Base-by-base conservation (phyloP, 2,888 invertebrate species). In the Amphiduros pacificus region DNA sequence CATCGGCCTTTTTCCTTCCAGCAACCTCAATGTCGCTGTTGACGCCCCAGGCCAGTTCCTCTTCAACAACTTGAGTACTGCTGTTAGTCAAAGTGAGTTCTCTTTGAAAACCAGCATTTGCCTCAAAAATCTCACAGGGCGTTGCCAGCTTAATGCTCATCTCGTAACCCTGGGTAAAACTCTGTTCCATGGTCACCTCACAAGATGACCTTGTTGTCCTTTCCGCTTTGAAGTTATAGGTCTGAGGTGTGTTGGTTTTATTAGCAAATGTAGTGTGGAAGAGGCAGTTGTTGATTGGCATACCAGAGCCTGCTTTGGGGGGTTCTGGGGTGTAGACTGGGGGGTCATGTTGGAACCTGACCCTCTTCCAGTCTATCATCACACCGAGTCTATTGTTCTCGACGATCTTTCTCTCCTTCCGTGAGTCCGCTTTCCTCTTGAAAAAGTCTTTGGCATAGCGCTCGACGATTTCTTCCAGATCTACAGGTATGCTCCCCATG, bases 21-120 rank as follows among this genome's bases (percentile, higher is more conserved):
- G 80, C 81, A 1, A 84, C 84, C 60, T 75, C 72, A 31, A 85
- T 80, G 62, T 77, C 80, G 65, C 77, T 82, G 71, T 85, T 83
- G 2, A 85, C 84, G 6, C 80, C 77, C 85, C 85, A 85, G 2
- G 78, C 77, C 60, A 85, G 73, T 44, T 77, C 73, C 66, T 84
- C 82, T 55, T 82, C 81, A 22, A 75, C 68, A 1, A 77, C 73
- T 60, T 75, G 70, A 58, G 77, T 78, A 44, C 79, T 79, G n/a
- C 76, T 74, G 26, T 78, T 77, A 50, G 78, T 77, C 62, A 83
- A 72, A 52, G 71, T 74, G 11, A 83, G 74, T 66, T 83, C 83
- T 1, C 77, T 69, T 14, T 77, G 76, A 70, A 83, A 84, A 14
- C 83, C 83, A 3, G 81, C 82, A 5, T 81, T 81, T 3, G 81